Evolutionary conservation across 2,797 vertebrate genomes (phyloP).

Genomic region (Acipenser oxyrinchus): DNA sequence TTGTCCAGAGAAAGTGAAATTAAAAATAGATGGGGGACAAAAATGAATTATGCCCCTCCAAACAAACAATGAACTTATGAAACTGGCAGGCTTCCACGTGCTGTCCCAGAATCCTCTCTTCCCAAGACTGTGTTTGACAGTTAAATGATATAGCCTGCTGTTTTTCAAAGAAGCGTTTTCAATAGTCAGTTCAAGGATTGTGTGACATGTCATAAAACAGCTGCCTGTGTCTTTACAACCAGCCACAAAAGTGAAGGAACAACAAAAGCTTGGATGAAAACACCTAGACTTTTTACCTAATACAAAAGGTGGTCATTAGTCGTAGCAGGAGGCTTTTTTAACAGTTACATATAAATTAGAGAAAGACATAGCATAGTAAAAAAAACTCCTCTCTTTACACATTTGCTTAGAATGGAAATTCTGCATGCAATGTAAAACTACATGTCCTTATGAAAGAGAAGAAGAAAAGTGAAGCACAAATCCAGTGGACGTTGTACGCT

Average conservation of each 20-base stretch:
- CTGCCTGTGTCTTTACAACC: slow-evolving; percentile 59
- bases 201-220: slow-evolving; percentile 53
- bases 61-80: slow-evolving; percentile 4
- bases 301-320: slow-evolving; percentile 60
- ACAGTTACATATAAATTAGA: too few species aligned
- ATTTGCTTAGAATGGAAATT: too few species aligned
- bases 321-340: too few species aligned
- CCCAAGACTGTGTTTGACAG: slow-evolving; percentile 45
- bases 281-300: slow-evolving; percentile 63
- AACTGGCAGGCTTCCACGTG: slow-evolving; percentile 37
- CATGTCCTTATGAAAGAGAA: too few species aligned
- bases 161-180: slow-evolving; percentile 49
- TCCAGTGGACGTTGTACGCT: too few species aligned
- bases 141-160: slow-evolving; percentile 53
- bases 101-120: slow-evolving; percentile 44
- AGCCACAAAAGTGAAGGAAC: slow-evolving; percentile 60
- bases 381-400: too few species aligned
- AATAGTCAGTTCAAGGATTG: slow-evolving; percentile 43
- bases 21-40: too few species aligned
- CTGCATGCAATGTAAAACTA: too few species aligned
- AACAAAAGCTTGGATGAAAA: slow-evolving; percentile 68
- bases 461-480: too few species aligned
- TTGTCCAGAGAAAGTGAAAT: too few species aligned
- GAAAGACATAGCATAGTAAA: too few species aligned
- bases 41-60: background rate